phyloP scores from a whole-genome alignment of 2,797 vertebrate genomes.

The Florisuga fusca region DNA sequence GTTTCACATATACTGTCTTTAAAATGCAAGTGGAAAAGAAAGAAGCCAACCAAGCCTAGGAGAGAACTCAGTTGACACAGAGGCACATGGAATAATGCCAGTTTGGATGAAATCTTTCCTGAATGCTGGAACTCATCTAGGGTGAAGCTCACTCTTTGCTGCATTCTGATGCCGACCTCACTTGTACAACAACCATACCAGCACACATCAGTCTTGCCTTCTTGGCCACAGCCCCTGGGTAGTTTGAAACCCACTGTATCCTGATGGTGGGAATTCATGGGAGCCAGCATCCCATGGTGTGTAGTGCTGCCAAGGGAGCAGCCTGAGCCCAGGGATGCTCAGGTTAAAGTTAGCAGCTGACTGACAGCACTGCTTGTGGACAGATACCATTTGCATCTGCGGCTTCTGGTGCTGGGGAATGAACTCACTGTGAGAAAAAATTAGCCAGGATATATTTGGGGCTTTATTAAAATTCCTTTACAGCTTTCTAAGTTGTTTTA shows the following conservation, averaged over 20 bases:
- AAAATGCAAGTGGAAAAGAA: not conserved
- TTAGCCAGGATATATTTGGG: not conserved
- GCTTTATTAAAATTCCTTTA: constrained; percentile 44
- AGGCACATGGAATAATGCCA: not conserved
- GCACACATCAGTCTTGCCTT: not conserved
- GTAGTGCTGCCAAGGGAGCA: not conserved
- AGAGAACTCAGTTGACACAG: not conserved
- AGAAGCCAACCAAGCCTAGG: not conserved
- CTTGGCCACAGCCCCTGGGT: not conserved
- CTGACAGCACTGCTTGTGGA: not conserved
- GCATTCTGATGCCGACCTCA: not conserved
- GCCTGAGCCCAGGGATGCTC: not conserved
- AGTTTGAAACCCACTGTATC: not conserved
- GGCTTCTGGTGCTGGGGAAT: not conserved
- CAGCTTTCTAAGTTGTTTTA: constrained; percentile 35
- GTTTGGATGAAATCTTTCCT: not conserved
- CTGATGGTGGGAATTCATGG: not conserved
- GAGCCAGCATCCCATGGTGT: rapidly evolving
- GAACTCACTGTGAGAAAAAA: constrained; percentile 9
- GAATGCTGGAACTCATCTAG: not conserved
- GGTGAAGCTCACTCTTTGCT: not conserved
- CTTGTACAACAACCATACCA: rapidly evolving
- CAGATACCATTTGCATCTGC: not conserved
- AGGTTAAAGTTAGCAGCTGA: not conserved
- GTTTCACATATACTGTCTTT: not conserved